phyloP scores from a whole-genome alignment of 2,113 vertebrate species.

The Pandion haliaetus region DNA sequence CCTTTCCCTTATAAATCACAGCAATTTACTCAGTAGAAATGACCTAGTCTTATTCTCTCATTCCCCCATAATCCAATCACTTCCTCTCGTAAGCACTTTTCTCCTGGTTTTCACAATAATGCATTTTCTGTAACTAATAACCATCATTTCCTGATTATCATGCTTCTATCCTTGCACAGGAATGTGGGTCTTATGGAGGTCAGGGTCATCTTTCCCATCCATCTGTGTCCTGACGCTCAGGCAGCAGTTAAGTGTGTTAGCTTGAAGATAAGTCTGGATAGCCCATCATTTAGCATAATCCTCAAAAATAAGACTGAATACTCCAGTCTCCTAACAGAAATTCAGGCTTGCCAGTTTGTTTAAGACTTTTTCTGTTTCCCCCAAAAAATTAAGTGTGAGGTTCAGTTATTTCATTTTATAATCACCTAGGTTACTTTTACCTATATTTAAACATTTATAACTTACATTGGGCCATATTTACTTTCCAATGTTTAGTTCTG shows the following conservation, averaged over 20 bases:
- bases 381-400: neutral
- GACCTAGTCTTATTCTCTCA: conserved; percentile 79
- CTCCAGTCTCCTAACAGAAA: neutral
- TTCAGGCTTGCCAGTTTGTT: neutral
- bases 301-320: conserved; percentile 62
- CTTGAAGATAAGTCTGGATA: conserved; percentile 85
- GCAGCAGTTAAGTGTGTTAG: conserved; percentile 71
- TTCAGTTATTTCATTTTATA: neutral
- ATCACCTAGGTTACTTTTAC: neutral
- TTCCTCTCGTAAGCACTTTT: conserved; percentile 90
- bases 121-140: conserved; percentile 99
- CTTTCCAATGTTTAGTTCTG: neutral
- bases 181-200: conserved; percentile 88
- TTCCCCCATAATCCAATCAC: conserved; percentile 91
- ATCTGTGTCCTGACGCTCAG: conserved; percentile 78
- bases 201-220: conserved; percentile 83
- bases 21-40: conserved; percentile 89
- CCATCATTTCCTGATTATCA: conserved; percentile 99
- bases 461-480: neutral
- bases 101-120: conserved; percentile 89
- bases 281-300: conserved; percentile 82
- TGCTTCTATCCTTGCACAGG: conserved; percentile 94
- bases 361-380: neutral
- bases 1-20: conserved; percentile 94
- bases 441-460: neutral